Base-by-base conservation (phyloP, 2,888 invertebrate genomes). In the Pardosa pseudoannulata region DNA sequence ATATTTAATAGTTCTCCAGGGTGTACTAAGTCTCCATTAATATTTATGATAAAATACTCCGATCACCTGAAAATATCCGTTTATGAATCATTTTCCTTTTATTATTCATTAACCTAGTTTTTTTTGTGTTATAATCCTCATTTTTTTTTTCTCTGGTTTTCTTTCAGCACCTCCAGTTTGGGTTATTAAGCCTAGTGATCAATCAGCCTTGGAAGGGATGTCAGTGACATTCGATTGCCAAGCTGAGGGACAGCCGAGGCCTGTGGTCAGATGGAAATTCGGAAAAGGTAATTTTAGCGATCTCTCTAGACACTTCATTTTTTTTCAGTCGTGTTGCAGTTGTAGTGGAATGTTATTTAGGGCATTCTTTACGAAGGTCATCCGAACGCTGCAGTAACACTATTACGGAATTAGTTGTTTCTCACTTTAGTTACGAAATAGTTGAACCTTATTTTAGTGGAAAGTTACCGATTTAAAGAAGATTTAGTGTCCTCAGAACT, bases 121-220 rank as follows among this genome's bases (percentile, higher is more conserved):
- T 65, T 31, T 16, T 31, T 32, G 5, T 36, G 19, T 19, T 19
- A 32, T n/a, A 67, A 32, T 67, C 16, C 29, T 28, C 13, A 29
- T 7, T 32, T 19, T 11, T 28, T 39, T 28, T 62, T 79, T 72
- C 23, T 65, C 31, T n/a, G 13, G 27, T 56, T 32, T 56, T 50
- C 23, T 62, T 75, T n/a, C 70, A 92, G 92, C 91, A 36, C 91
- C 91, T 3, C 91, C 91, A n/a, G 89, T 90, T 6, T 92, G 92
- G 92, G 89, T 91, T 0, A 89, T 90, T 32, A 91, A 91, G 70
- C 91, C 91, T 0, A 89, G 90, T 27, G 91, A 91, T 81, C 90
- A 90, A 27, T 90, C 87, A 68, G 91, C 91, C 2, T 90, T 91
- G 19, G 89, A 91, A n/a, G 90, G 91, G 32, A 89, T 90, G 71